These are phyloP conservation scores for Pseudomyrmex pallidus DNA, from an alignment of 1,140 invertebrate genomes.

Conservation along the genomic window DNA sequence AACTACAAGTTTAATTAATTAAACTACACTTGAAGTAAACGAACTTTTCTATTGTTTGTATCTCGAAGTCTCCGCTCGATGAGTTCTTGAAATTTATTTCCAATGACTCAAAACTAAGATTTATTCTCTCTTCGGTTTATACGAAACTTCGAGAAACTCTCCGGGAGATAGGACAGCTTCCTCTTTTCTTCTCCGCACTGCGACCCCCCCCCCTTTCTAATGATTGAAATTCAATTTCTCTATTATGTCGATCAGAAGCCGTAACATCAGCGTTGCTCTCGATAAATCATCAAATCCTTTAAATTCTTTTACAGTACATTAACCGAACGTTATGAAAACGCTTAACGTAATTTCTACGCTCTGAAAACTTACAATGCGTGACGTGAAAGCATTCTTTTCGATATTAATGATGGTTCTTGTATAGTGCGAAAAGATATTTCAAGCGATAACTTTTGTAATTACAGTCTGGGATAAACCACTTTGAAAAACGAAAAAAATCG, in stretches of 20 bases:
- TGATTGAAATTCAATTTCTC: background rate
- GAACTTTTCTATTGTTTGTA: too few relatives aligned
- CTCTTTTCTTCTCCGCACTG: background rate
- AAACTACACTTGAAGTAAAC: too few relatives aligned
- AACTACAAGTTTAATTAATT: too few relatives aligned
- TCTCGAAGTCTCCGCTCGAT: too few relatives aligned
- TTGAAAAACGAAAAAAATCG: background rate
- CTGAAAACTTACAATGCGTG: constrained; percentile 20
- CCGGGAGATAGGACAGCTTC: background rate
- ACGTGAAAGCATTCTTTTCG: constrained; percentile 4
- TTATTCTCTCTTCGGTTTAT: background rate
- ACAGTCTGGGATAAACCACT: background rate
- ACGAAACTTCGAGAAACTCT: background rate
- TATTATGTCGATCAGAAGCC: constrained; percentile 10
- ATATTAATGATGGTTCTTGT: background rate
- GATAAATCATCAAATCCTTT: constrained; percentile 30
- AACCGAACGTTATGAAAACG: constrained; percentile 17
- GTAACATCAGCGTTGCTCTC: constrained; percentile 10
- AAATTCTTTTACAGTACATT: constrained; percentile 39
- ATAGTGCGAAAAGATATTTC: constrained; percentile 10
- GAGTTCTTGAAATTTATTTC: background rate
- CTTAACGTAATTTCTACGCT: constrained; percentile 45
- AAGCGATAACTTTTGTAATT: background rate
- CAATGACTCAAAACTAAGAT: constrained; percentile 6
- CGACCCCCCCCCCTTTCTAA: background rate